Evolutionary conservation across 2,888 invertebrate genomes (phyloP).

Genomic region (Hololepta plana): DNA sequence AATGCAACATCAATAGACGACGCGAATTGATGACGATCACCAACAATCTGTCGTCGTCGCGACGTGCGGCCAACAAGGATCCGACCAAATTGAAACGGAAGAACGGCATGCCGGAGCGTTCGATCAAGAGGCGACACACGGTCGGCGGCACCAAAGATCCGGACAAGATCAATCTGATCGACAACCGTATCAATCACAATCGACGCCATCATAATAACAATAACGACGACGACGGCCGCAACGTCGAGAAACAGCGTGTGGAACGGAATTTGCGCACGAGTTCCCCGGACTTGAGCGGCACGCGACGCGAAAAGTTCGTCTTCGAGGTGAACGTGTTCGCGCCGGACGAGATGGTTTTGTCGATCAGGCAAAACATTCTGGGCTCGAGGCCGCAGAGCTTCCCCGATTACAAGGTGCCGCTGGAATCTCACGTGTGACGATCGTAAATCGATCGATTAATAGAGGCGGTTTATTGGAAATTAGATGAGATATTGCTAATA

Average conservation of each 20-base stretch:
- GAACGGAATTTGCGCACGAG: conserved; percentile 37
- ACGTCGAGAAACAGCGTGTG: conserved; percentile 2
- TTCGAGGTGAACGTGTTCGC: conserved; percentile 33
- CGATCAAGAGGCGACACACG: conserved; percentile 78
- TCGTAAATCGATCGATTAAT: conserved; percentile 3
- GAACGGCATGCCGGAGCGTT: conserved; percentile 62
- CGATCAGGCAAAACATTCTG: conserved; percentile 27
- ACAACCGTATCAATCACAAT: conserved; percentile 33
- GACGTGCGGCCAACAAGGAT: conserved; percentile 29
- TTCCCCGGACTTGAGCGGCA: conserved; percentile 37
- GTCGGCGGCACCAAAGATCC: conserved; percentile 87
- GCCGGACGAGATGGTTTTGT: conserved; percentile 30
- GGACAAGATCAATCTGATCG: conserved; percentile 40
- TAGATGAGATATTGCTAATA: conserved; percentile 1
- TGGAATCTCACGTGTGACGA: conserved; percentile 37
- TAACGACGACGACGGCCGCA: conserved; percentile 1
- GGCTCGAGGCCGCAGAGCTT: conserved; percentile 33
- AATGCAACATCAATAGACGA: conserved; percentile 59
- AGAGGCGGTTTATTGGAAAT: neutral
- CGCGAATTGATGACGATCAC: conserved; percentile 27
- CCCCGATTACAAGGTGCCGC: conserved; percentile 35
- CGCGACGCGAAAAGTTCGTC: conserved; percentile 26
- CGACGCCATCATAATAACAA: conserved; percentile 10
- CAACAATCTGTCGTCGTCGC: conserved; percentile 17
- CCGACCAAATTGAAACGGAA: conserved; percentile 51